A percentile compares a stretch with the other conserved stretches of the same genome.
Evolutionary conservation across 2,888 invertebrate species (phyloP).

Genomic region (Orchestes rusci): DNA sequence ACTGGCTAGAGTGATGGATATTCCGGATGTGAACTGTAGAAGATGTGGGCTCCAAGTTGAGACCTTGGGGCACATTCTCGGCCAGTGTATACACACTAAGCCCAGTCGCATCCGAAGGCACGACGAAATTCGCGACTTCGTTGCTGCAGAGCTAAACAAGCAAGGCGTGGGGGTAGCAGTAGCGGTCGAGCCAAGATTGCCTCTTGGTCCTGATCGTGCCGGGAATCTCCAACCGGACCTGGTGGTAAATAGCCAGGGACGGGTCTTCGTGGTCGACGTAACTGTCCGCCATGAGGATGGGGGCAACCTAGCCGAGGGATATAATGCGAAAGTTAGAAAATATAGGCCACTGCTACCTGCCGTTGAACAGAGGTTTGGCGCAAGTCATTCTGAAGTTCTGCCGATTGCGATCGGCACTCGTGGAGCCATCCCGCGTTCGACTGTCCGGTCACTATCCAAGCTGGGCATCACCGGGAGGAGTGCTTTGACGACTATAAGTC

Average conservation of each 20-base stretch:
- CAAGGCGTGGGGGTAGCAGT: background rate
- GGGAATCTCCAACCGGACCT: background rate
- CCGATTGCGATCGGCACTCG: too few relatives aligned
- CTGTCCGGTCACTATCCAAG: too few relatives aligned
- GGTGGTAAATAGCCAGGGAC: background rate
- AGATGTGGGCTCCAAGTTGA: conserved; percentile 28
- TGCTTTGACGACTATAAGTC: background rate
- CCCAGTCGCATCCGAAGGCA: background rate
- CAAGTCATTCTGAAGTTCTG: too few relatives aligned
- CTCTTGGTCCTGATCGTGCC: background rate
- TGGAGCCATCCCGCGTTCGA: too few relatives aligned
- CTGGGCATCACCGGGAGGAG: background rate
- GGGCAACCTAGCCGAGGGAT: too few relatives aligned
- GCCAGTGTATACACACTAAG: background rate
- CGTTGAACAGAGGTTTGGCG: too few relatives aligned
- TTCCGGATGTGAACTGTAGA: conserved; percentile 30
- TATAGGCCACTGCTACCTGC: too few relatives aligned
- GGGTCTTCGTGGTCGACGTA: too few relatives aligned
- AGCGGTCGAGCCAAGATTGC: background rate
- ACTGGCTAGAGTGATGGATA: too few relatives aligned
- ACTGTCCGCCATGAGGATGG: too few relatives aligned
- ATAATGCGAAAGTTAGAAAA: too few relatives aligned
- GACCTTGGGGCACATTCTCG: too few relatives aligned
- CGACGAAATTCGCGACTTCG: background rate
- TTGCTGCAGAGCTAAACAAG: background rate